A percentile compares a stretch with the other conserved stretches of the same genome.
These are phyloP conservation scores for Ypsolopha sequella DNA, from an alignment of 2,888 invertebrate genomes.

Conservation along the genomic window DNA sequence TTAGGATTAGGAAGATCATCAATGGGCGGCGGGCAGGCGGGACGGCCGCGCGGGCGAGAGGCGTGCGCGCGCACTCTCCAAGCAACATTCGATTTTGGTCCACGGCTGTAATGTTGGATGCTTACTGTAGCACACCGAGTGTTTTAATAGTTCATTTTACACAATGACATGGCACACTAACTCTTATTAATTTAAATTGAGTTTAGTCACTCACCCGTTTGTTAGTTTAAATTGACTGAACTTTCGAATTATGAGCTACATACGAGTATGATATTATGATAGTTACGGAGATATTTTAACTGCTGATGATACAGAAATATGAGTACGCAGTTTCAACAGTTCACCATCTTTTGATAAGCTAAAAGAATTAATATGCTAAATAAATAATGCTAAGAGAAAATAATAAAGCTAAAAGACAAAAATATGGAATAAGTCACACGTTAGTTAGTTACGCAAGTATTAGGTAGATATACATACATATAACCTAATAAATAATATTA, in stretches of 20 bases:
- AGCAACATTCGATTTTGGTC: slow-evolving; percentile 72
- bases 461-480: too few species aligned
- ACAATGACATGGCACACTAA: slow-evolving; percentile 36
- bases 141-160: slow-evolving; percentile 66
- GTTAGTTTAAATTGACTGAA: not conserved
- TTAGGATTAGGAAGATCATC: slow-evolving; percentile 63
- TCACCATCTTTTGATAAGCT: too few species aligned
- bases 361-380: too few species aligned
- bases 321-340: too few species aligned
- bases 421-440: too few species aligned
- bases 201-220: not conserved
- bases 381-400: too few species aligned
- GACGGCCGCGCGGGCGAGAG: slow-evolving; percentile 30
- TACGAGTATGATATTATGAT: too few species aligned
- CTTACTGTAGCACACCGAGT: slow-evolving; percentile 59
- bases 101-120: slow-evolving; percentile 69
- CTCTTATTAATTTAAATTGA: slow-evolving; percentile 27
- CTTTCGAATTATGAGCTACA: not conserved
- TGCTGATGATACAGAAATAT: too few species aligned
- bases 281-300: too few species aligned
- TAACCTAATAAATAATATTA: too few species aligned
- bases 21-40: slow-evolving; percentile 59
- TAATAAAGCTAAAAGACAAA: too few species aligned
- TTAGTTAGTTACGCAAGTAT: too few species aligned
- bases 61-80: slow-evolving; percentile 60